Evolutionary conservation across 2,888 invertebrate species (phyloP), one percentile per base, ranked within the genome.

Genomic region (Mamestra brassicae): DNA sequence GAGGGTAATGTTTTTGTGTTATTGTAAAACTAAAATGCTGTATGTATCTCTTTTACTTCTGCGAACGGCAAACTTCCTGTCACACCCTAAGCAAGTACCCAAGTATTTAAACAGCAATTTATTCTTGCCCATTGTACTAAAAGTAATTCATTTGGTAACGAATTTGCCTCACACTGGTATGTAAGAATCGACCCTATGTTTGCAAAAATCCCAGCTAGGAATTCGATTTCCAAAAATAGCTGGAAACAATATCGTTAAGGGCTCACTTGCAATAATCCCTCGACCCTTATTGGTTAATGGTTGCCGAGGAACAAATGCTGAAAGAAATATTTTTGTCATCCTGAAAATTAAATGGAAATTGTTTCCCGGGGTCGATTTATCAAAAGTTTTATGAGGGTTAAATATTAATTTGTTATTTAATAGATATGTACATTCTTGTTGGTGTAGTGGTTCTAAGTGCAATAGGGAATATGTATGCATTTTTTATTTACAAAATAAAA

Each of bases 221-320:
- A 57, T 52, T 66, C 11, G 11, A 66, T 66, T n/a, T 7, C 55
- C n/a, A 65, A 73, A 74, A 74, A 74, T 64, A 70, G 73, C 58
- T 61, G 17, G 17, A 3, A 60, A 65, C 61, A 71, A 71, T 76
- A 73, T 69, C 17, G 65, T 74, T 70, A 55, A 61, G 34, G 57
- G 57, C 47, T 58, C 69, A 70, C 70, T 75, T 60, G 57, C 75
- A 76, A 85, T 85, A 83, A 81, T 76, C 75, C 67, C 63, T 13
- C 65, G 71, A 81, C 79, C 84, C 70, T 61, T 72, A 77, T 67
- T 79, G 76, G 66, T 58, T 62, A 50, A 61, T 10, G 77, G 34
- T 61, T 55, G 55, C 38, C 34, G n/a, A 55, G 10, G 42, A 10
- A 67, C 72, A 77, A 81, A 69, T 38, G 52, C 57, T 61, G 60